A percentile compares a stretch with the other conserved stretches of the same genome.
phyloP scores from a whole-genome alignment of 2,888 invertebrate species.

The Gibbula magus region DNA sequence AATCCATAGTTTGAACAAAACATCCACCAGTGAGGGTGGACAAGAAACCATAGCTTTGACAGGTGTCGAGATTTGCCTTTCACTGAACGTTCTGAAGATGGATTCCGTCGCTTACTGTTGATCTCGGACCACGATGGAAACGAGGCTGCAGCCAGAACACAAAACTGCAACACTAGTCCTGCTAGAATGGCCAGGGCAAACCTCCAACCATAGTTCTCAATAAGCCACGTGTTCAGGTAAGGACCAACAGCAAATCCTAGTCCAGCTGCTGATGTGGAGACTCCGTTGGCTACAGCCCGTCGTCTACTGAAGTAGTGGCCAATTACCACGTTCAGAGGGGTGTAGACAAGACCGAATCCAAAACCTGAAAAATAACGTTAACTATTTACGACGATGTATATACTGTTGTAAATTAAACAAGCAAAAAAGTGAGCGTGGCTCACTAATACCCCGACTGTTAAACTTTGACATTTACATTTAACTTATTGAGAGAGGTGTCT shows the following conservation, averaged over 20 bases:
- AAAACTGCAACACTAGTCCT: neutral
- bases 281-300: conserved; percentile 36
- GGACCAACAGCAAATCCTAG: conserved; percentile 27
- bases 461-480: too few species aligned
- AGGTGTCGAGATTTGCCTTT: neutral
- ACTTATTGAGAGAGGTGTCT: too few species aligned
- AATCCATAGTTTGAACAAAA: neutral
- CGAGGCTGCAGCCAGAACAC: neutral
- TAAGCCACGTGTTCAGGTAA: conserved; percentile 32
- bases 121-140: neutral
- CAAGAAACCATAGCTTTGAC: neutral
- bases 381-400: too few species aligned
- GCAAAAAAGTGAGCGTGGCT: too few species aligned
- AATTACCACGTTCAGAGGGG: conserved; percentile 33
- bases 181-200: neutral
- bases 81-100: neutral
- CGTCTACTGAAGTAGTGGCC: conserved; percentile 36
- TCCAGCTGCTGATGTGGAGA: conserved; percentile 32
- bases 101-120: neutral
- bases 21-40: conserved; percentile 5
- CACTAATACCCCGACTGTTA: too few species aligned
- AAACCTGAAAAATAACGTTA: conserved; percentile 29
- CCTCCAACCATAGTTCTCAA: conserved; percentile 21
- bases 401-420: too few species aligned
- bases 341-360: conserved; percentile 42